These are phyloP conservation scores for Bucco capensis DNA, from an alignment of 2,113 vertebrate genomes.

Conservation along the genomic window DNA sequence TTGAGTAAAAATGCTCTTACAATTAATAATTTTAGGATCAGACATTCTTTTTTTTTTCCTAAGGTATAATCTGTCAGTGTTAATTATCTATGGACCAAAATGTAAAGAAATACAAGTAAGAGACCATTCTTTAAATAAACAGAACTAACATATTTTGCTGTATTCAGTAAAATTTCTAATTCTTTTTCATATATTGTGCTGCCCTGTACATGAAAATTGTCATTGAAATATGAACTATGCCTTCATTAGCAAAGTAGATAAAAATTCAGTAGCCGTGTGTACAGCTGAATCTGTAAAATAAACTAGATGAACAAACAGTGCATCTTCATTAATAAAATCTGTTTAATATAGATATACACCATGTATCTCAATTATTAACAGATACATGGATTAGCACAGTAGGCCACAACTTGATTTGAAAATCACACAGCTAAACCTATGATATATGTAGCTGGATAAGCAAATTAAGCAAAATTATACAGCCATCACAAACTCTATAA, in stretches of 20 bases:
- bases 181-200: neutral
- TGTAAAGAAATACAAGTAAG: neutral
- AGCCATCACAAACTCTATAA: slow-evolving; percentile 20
- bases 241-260: slow-evolving; percentile 30
- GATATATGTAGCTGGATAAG: slow-evolving; percentile 18
- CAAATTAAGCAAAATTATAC: slow-evolving; percentile 50
- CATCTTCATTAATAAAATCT: slow-evolving; percentile 71
- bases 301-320: slow-evolving; percentile 46
- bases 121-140: neutral
- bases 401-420: slow-evolving; percentile 37
- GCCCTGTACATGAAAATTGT: neutral
- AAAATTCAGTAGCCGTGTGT: slow-evolving; percentile 52
- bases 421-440: slow-evolving; percentile 27
- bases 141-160: neutral
- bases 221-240: neutral
- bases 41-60: neutral
- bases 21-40: neutral
- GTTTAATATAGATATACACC: slow-evolving; percentile 45
- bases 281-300: slow-evolving; percentile 55
- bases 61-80: neutral
- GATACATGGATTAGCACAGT: slow-evolving; percentile 58
- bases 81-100: neutral
- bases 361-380: slow-evolving; percentile 56
- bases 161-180: neutral
- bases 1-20: neutral